These are phyloP conservation scores for Neoitamus cyanurus DNA, from an alignment of 2,888 invertebrate genomes.

Conservation along the genomic window DNA sequence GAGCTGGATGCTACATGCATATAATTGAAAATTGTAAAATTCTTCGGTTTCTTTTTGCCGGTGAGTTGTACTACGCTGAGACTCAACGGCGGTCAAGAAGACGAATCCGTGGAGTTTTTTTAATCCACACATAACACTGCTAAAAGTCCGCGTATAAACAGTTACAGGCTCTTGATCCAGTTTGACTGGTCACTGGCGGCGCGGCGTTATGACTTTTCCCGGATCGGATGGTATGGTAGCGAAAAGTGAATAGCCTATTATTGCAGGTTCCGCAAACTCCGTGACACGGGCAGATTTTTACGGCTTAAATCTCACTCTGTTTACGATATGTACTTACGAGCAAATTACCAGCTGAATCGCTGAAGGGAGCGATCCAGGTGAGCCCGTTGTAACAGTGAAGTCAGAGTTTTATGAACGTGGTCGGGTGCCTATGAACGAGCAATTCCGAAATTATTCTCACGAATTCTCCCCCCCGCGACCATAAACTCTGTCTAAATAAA, in stretches of 20 bases:
- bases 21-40: slow-evolving; percentile 37
- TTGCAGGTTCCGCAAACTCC: slow-evolving; percentile 16
- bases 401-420: background rate
- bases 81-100: slow-evolving; percentile 23
- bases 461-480: background rate
- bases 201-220: slow-evolving; percentile 10
- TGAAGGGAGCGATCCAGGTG: background rate
- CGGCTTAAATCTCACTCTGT: background rate
- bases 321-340: background rate
- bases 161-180: slow-evolving; percentile 44
- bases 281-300: slow-evolving; percentile 15
- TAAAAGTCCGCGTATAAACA: slow-evolving; percentile 34
- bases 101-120: background rate
- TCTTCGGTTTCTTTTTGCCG: slow-evolving; percentile 1
- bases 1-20: background rate
- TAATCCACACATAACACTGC: background rate
- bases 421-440: background rate
- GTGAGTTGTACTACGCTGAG: background rate
- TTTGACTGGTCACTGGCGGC: slow-evolving; percentile 30
- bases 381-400: slow-evolving; percentile 26
- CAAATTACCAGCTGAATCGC: background rate
- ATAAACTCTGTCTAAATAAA: background rate
- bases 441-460: slow-evolving; percentile 34
- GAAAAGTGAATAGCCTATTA: slow-evolving; percentile 34
- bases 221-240: slow-evolving; percentile 4